These are phyloP conservation scores for Gyps fulvus DNA, from an alignment of 2,113 vertebrate species.

Conservation along the genomic window DNA sequence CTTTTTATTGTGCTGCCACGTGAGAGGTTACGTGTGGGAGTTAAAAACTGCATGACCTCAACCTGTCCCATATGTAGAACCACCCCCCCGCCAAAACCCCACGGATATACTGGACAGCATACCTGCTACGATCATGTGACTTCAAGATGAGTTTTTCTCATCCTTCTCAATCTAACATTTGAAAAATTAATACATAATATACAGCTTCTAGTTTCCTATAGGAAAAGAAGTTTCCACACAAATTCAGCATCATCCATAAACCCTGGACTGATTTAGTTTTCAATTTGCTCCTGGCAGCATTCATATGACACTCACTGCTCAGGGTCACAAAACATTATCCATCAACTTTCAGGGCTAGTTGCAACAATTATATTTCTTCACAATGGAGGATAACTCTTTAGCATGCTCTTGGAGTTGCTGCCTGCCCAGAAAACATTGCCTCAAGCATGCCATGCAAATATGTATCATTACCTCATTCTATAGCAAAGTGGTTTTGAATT, in stretches of 20 bases:
- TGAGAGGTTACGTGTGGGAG: background rate
- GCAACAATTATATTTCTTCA: background rate
- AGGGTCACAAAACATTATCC: background rate
- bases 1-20: background rate
- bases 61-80: background rate
- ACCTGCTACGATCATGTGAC: background rate
- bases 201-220: background rate
- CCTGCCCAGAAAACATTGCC: background rate
- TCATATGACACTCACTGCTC: background rate
- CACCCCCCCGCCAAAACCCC: accelerated
- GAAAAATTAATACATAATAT: background rate
- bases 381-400: background rate
- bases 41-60: background rate
- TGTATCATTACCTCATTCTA: background rate
- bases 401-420: background rate
- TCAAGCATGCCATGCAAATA: background rate
- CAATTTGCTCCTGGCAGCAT: background rate
- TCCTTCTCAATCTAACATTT: background rate
- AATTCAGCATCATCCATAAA: background rate
- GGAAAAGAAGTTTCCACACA: background rate
- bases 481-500: background rate
- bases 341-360: background rate
- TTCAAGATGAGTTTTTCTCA: background rate
- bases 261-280: background rate
- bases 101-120: background rate